Percentiles rank a stretch among this genome's conserved stretches.
Conservation (phyloP, 2,888 invertebrate species). For the Campopleginae sp. region DNA sequence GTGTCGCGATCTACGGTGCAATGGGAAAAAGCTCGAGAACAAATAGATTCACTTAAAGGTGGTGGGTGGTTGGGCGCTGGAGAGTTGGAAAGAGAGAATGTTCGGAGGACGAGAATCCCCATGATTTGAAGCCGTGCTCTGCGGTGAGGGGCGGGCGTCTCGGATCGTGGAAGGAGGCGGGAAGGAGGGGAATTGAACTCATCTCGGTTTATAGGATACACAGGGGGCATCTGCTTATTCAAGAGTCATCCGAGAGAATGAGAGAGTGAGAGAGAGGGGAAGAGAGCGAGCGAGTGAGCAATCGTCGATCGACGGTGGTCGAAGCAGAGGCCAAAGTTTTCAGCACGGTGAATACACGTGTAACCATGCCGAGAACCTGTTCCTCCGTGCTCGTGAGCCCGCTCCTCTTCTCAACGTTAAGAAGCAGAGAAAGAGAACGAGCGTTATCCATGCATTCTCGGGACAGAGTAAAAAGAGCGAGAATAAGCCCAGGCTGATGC, state of each 20-base stretch:
- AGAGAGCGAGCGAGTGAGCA: background rate
- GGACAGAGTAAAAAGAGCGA: background rate
- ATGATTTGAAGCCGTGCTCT: background rate
- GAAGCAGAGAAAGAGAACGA: constrained; percentile 18
- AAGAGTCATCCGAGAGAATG: background rate
- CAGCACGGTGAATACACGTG: constrained; percentile 82
- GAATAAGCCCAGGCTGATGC: background rate
- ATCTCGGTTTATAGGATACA: background rate
- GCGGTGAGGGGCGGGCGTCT: background rate
- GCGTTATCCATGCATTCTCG: background rate
- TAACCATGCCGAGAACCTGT: constrained; percentile 83
- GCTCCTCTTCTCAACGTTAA: constrained; percentile 53
- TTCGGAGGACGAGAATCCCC: background rate
- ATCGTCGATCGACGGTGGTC: constrained; percentile 29
- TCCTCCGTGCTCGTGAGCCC: constrained; percentile 71
- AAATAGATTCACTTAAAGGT: background rate
- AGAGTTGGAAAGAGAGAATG: constrained; percentile 11
- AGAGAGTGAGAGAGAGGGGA: background rate
- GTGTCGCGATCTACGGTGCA: background rate
- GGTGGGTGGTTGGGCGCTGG: background rate
- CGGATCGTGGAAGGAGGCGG: background rate
- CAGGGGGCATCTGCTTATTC: background rate
- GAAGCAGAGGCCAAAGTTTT: constrained; percentile 78
- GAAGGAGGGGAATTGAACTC: background rate
- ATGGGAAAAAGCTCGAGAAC: background rate